phyloP scores from a whole-genome alignment of 2,888 invertebrate species.

The Pasiphila rectangulata region DNA sequence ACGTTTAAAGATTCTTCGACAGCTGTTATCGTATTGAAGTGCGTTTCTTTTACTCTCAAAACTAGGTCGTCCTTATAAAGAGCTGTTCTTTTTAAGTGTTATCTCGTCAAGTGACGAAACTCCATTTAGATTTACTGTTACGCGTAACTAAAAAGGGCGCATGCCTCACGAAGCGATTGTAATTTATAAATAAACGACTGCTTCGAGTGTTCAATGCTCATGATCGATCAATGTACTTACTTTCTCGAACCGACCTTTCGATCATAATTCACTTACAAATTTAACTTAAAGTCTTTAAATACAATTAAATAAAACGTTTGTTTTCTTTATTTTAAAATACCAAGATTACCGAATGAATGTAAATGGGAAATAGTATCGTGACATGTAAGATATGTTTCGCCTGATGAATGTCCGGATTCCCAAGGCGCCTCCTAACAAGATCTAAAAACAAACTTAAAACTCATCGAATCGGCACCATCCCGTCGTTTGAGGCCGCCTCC shows the following conservation, averaged over 20 bases:
- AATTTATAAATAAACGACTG: slow-evolving; percentile 55
- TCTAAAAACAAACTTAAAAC: slow-evolving; percentile 65
- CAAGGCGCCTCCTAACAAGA: slow-evolving; percentile 56
- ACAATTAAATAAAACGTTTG: slow-evolving; percentile 41
- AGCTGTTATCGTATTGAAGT: slow-evolving; percentile 49
- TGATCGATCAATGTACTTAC: slow-evolving; percentile 49
- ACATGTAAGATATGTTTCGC: slow-evolving; percentile 60
- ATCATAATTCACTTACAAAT: slow-evolving; percentile 41
- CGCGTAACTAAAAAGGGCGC: slow-evolving; percentile 52
- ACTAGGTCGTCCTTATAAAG: slow-evolving; percentile 54
- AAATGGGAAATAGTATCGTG: slow-evolving; percentile 66
- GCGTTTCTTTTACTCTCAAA: slow-evolving; percentile 51
- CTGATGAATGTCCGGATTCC: slow-evolving; percentile 68
- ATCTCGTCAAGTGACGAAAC: slow-evolving; percentile 65
- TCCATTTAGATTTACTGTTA: slow-evolving; percentile 56
- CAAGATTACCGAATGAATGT: slow-evolving; percentile 44
- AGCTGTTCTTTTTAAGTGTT: slow-evolving; percentile 60
- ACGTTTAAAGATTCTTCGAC: slow-evolving; percentile 47
- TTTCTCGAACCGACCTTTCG: slow-evolving; percentile 44
- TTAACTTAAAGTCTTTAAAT: no score
- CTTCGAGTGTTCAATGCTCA: slow-evolving; percentile 35
- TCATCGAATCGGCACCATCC: slow-evolving; percentile 56
- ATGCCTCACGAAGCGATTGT: slow-evolving; percentile 61
- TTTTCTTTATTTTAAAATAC: slow-evolving; percentile 69
- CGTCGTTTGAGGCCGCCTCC: slow-evolving; percentile 56